These are phyloP conservation scores for Fundulus diaphanus DNA, from an alignment of 2,797 vertebrate species.

Conservation along the genomic window DNA sequence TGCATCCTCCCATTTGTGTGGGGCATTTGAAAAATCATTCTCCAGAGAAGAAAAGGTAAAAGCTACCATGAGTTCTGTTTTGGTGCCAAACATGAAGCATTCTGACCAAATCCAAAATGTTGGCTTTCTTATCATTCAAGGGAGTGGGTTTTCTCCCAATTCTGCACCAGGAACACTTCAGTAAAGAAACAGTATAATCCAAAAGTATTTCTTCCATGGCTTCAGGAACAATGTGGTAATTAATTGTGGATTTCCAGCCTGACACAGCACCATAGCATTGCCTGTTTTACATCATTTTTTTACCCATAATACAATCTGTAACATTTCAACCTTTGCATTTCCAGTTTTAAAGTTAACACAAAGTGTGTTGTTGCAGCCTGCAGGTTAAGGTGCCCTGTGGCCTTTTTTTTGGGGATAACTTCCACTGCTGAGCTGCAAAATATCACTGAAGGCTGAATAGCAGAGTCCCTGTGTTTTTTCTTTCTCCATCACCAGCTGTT, in stretches of 20 bases:
- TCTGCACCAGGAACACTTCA: no score
- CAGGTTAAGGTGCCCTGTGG: neutral
- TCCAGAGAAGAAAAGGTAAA: no score
- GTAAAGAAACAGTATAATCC: no score
- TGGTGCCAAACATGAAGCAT: no score
- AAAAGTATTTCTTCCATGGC: no score
- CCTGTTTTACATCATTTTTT: neutral
- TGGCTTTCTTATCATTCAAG: no score
- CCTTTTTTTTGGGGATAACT: neutral
- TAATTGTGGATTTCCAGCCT: no score
- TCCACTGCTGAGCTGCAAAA: constrained; percentile 2
- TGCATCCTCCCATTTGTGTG: neutral
- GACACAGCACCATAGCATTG: no score
- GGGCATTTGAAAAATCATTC: neutral
- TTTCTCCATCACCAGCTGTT: constrained; percentile 57
- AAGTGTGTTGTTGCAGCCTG: constrained; percentile 7
- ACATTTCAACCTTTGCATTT: neutral
- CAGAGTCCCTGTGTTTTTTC: neutral
- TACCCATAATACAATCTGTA: neutral
- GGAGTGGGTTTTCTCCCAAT: no score
- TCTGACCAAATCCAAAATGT: no score
- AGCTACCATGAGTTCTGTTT: no score
- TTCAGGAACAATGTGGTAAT: no score
- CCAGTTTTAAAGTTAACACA: neutral
- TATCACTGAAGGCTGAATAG: neutral